Percentiles rank a stretch among this genome's conserved stretches.
These are phyloP conservation scores for Prietella phreatophila DNA, from an alignment of 2,113 vertebrate species.

Conservation along the genomic window DNA sequence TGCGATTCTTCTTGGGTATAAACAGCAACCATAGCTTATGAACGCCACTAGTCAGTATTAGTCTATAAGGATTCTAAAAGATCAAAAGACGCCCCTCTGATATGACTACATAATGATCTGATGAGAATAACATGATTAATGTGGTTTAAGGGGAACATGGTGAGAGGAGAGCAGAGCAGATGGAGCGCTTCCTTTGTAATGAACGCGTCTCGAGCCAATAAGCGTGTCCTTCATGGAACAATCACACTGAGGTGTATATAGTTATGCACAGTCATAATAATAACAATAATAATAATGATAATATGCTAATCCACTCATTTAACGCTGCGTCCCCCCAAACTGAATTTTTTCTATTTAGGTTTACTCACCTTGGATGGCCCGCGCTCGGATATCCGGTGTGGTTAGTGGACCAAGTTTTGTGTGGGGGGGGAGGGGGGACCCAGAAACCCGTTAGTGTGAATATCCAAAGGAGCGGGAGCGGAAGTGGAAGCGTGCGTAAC, in stretches of 20 bases:
- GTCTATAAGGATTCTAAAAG: background rate
- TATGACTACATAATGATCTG: background rate
- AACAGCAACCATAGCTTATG: background rate
- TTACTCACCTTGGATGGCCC: constrained; percentile 44
- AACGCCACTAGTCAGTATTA: background rate
- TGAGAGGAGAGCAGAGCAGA: background rate
- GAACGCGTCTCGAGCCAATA: background rate
- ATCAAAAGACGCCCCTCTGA: background rate
- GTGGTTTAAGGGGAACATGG: background rate
- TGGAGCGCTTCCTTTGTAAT: background rate
- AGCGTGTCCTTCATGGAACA: background rate
- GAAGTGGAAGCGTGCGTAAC: constrained; percentile 30
- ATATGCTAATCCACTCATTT: background rate
- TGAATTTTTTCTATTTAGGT: background rate
- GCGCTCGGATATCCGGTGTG: constrained; percentile 5
- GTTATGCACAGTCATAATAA: background rate
- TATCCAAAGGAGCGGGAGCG: constrained; percentile 33
- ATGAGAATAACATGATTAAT: constrained; percentile 1
- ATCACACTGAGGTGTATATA: no score
- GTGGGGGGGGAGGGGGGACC: no score
- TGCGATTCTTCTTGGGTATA: background rate
- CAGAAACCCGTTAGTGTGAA: background rate
- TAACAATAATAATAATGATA: background rate
- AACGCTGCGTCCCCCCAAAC: background rate
- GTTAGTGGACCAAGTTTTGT: constrained; percentile 1